phyloP scores from a whole-genome alignment of 1,140 invertebrate species.

The Hypothenemus hampei region DNA sequence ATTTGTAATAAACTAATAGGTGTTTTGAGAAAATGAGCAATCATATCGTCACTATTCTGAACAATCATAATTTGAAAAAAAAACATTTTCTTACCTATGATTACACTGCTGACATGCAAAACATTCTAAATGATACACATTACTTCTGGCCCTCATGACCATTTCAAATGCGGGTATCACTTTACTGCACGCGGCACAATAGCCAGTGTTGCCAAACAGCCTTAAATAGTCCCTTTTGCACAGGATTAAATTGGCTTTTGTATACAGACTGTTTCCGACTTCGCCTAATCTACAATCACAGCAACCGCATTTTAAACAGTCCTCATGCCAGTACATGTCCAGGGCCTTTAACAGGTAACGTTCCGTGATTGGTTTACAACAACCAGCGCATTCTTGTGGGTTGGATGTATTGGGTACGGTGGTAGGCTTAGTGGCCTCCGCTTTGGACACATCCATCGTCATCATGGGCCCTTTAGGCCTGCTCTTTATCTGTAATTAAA shows the following conservation, averaged over 20 bases:
- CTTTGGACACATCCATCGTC: slow-evolving; percentile 65
- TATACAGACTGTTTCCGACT: slow-evolving; percentile 95
- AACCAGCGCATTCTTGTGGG: slow-evolving; percentile 74
- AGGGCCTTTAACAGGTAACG: slow-evolving; percentile 79
- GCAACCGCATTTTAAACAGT: slow-evolving; percentile 95
- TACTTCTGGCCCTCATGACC: slow-evolving; percentile 95
- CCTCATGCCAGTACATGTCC: slow-evolving; percentile 96
- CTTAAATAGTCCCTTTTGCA: slow-evolving; percentile 97
- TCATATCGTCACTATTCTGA: no score
- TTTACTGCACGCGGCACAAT: slow-evolving; percentile 92
- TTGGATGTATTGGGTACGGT: slow-evolving; percentile 64
- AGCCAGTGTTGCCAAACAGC: slow-evolving; percentile 86
- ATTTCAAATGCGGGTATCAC: slow-evolving; percentile 98
- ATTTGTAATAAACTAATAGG: no score
- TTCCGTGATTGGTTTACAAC: slow-evolving; percentile 81
- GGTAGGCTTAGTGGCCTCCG: slow-evolving; percentile 33
- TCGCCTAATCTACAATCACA: slow-evolving; percentile 95
- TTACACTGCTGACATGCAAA: slow-evolving; percentile 98
- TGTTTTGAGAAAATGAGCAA: no score
- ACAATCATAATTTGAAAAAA: not conserved
- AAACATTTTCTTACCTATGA: slow-evolving; percentile 73
- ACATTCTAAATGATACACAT: slow-evolving; percentile 97
- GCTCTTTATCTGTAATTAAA: slow-evolving; percentile 41
- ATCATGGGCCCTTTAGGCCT: slow-evolving; percentile 52
- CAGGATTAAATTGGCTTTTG: slow-evolving; percentile 94